These are phyloP conservation scores for Lagopus muta DNA, from an alignment of 2,113 vertebrate species.

Conservation along the genomic window DNA sequence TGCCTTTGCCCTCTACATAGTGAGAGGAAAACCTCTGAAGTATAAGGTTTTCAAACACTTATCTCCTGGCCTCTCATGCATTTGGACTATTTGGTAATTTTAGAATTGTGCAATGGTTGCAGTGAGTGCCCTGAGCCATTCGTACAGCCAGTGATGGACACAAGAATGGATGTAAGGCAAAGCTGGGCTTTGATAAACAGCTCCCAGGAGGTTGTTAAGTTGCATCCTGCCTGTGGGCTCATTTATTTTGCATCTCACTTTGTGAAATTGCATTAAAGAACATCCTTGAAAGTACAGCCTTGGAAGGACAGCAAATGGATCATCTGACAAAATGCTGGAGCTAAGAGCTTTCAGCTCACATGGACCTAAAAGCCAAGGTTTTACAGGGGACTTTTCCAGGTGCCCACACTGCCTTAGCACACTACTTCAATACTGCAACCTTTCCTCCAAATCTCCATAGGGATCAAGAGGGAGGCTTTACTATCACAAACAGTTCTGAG, in stretches of 20 bases:
- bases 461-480: slow-evolving; percentile 18
- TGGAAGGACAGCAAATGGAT: not conserved
- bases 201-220: not conserved
- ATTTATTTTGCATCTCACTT: slow-evolving; percentile 33
- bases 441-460: not conserved
- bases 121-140: not conserved
- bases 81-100: not conserved
- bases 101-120: not conserved
- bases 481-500: not conserved
- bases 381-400: not conserved
- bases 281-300: not conserved
- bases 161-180: not conserved
- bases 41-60: not conserved
- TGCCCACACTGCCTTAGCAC: not conserved
- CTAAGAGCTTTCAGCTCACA: not conserved
- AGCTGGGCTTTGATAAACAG: not conserved
- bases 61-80: not conserved
- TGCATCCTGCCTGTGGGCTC: not conserved
- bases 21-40: not conserved
- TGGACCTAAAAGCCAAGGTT: not conserved
- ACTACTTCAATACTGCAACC: not conserved
- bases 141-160: not conserved
- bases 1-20: not conserved
- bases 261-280: not conserved
- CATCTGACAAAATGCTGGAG: not conserved